Base-by-base conservation (phyloP, 2,797 vertebrate genomes). In the Limnodromus scolopaceus region DNA sequence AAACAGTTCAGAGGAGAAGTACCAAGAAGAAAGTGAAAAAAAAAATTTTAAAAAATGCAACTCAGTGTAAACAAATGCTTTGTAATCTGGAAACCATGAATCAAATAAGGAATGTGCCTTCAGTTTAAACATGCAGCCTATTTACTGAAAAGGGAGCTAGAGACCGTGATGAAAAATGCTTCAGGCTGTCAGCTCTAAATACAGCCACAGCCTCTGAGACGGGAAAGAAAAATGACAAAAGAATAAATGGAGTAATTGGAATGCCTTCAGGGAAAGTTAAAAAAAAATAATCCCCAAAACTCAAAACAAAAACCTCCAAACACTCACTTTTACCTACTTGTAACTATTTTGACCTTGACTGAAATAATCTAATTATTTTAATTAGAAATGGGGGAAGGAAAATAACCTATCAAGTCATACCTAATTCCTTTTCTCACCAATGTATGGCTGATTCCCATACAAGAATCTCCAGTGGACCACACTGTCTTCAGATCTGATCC, bases 31-130 rank as follows among this genome's bases (percentile, higher is more conserved):
- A 63, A 83, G 55, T 41, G 28, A 23, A 63, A 51, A 78, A 28
- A 30, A 41, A 32, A 25, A 30, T 13, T 24, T 8, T 64, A 97
- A 95, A 97, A 88, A 97, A 96, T 68, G 85, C 85, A 97, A 94
- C 90, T 97, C 94, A 89, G 90, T 34, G n/a, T 97, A 97, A 96
- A 97, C 75, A 96, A 97, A 93, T 91, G 93, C 91, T 96, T 91
- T 97, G 90, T 87, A 97, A 96, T 92, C 94, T 89, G 94, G 95
- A 97, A 92, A 96, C 91, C 91, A 93, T 81, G 95, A 97, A 96
- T 82, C 95, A 96, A 76, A 93, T 84, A 96, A 96, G 46, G 88
- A 96, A 93, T 78, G 65, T 91, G 89, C 96, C 93, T 96, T 97
- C 72, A 87, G 83, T 86, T 93, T 94, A 93, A 95, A 97, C 88